Evolutionary conservation across 2,888 invertebrate genomes (phyloP).

Genomic region (Cantharis flavilabris): DNA sequence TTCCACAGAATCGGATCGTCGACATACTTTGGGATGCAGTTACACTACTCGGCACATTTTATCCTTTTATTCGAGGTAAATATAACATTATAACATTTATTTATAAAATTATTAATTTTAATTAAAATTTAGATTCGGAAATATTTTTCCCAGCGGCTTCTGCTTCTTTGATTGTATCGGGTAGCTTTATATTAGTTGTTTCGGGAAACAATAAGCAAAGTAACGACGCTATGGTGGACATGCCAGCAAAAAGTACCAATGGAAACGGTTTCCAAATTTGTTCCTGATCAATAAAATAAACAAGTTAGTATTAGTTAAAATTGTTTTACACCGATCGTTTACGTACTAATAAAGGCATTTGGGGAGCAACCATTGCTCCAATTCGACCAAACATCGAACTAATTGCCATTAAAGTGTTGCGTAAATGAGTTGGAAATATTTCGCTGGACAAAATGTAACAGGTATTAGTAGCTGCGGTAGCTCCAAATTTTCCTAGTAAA

Average conservation of each 20-base stretch:
- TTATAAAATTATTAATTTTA: neutral
- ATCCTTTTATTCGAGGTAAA: too few species aligned
- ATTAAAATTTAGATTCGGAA: neutral
- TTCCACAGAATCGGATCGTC: too few species aligned
- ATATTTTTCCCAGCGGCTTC: conserved; percentile 56
- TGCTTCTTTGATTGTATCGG: conserved; percentile 73
- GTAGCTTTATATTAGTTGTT: conserved; percentile 66
- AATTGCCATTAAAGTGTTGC: conserved; percentile 65
- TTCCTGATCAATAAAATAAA: conserved; percentile 37
- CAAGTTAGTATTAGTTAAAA: neutral
- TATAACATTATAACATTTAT: too few species aligned
- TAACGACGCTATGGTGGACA: conserved; percentile 64
- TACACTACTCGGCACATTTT: too few species aligned
- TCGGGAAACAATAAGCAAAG: conserved; percentile 71
- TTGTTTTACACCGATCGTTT: neutral
- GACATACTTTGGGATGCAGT: too few species aligned
- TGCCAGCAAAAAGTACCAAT: conserved; percentile 65
- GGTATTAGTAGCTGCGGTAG: conserved; percentile 67
- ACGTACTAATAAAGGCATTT: conserved; percentile 68
- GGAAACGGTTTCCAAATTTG: conserved; percentile 60
- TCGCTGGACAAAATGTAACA: conserved; percentile 71
- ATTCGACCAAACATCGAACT: conserved; percentile 70
- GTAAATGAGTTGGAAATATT: conserved; percentile 67
- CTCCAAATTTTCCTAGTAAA: conserved; percentile 67
- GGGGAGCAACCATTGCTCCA: conserved; percentile 69